Conservation (phyloP, 2,797 vertebrate species). For the Liasis olivaceus region DNA sequence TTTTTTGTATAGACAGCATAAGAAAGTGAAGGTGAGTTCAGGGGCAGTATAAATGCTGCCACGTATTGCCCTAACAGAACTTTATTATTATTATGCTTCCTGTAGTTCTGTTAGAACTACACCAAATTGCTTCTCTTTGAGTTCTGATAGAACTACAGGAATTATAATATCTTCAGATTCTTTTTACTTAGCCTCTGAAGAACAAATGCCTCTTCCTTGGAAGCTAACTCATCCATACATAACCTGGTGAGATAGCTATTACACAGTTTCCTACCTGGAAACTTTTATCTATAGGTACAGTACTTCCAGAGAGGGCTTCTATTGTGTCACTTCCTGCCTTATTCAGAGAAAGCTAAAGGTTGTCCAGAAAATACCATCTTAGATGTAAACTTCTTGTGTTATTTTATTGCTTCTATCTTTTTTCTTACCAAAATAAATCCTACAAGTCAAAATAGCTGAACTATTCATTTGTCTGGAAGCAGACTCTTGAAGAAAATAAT, state of each 20-base stretch:
- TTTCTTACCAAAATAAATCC: not conserved
- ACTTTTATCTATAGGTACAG: not conserved
- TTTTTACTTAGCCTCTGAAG: not conserved
- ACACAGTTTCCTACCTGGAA: not conserved
- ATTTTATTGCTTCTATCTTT: not conserved
- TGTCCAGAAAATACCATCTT: not conserved
- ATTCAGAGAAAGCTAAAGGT: not conserved
- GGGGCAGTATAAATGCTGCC: not conserved
- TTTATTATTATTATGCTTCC: not conserved
- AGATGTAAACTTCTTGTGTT: not conserved
- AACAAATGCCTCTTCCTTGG: not conserved
- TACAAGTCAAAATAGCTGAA: not conserved
- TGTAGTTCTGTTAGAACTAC: not conserved
- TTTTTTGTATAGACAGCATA: not conserved
- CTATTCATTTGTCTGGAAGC: not conserved
- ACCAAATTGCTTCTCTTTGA: not conserved
- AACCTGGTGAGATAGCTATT: not conserved
- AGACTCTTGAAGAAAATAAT: not conserved
- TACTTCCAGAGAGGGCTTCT: not conserved
- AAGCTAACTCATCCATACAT: not conserved
- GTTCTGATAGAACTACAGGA: not conserved
- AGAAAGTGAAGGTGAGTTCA: not conserved
- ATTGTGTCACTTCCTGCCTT: not conserved
- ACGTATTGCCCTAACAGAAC: not conserved
- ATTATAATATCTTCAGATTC: not conserved